Percentiles rank a stretch among this genome's conserved stretches.
Conservation (phyloP, 2,113 vertebrate genomes). For the Mus musculus region DNA sequence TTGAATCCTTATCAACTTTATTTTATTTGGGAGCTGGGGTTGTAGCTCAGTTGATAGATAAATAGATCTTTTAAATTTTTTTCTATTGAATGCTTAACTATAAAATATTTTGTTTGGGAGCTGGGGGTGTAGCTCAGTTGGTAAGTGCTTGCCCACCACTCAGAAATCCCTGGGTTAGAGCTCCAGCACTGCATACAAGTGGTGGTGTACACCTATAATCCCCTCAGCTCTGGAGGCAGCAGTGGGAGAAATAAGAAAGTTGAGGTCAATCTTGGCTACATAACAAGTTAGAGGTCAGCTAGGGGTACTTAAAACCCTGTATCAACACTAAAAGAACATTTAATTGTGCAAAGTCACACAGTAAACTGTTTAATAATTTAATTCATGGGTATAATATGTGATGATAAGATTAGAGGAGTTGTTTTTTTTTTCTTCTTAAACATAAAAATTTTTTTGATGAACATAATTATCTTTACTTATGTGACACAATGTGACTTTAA, state of each 20-base stretch:
- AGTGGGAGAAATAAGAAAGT: neutral
- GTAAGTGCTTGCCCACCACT: neutral
- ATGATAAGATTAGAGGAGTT: neutral
- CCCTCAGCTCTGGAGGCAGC: neutral
- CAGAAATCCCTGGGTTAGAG: neutral
- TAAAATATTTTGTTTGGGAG: neutral
- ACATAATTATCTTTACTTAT: neutral
- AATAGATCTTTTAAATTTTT: neutral
- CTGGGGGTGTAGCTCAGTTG: neutral
- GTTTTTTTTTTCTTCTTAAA: neutral
- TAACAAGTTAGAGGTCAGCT: neutral
- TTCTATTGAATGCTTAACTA: neutral
- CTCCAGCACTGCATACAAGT: neutral
- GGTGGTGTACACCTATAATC: neutral
- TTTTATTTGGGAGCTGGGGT: neutral
- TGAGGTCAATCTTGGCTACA: neutral
- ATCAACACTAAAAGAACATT: neutral
- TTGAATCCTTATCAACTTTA: neutral
- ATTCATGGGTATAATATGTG: neutral
- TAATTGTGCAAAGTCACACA: neutral
- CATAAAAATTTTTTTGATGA: neutral
- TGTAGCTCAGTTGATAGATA: neutral
- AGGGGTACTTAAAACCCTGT: neutral
- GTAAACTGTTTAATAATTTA: neutral
- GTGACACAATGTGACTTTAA: neutral